Base-by-base conservation (phyloP, 2,113 vertebrate species). In the Chionodraco myersi region DNA sequence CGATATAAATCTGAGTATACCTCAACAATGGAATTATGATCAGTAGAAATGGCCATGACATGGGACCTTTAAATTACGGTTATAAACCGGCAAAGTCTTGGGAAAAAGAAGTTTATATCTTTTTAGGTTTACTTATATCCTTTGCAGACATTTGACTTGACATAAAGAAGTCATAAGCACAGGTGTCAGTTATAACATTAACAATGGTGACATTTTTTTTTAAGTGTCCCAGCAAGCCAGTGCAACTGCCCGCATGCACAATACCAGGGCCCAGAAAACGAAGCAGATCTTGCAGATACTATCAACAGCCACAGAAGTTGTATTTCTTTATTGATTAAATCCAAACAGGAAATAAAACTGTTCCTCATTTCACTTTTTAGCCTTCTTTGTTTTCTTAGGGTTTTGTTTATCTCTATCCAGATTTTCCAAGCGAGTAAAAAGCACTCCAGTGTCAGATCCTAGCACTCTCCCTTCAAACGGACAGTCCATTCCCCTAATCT, bases 401-500 rank as follows among this genome's bases (percentile, higher is more conserved):
- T 92, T 93, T 79, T 60, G 44, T 56, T 86, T 67, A 2, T 61
- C 47, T 6, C 30, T 63, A 45, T 60, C 59, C 16, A 1, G 75
- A 65, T 84, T 94, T 75, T 96, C 96, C 18, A 99, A 88, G 16
- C 96, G 96, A 59, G 79, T 95, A 83, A 99, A 99, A 26, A 99
- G 94, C 49, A 98, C 18, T 0, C 97, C 97, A 0, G 91, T 90
- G 83, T 98, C 95, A 0, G 94, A 89, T 2, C 98, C 97, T 0
- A 99, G 92, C 8, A 59, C 75, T 72, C 97, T 95, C 10, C 97
- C 97, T 91, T 97, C 97, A 54, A 97, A 97, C 48, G 92, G 94
- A 85, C 95, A 96, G 0, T 88, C 81, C 45, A 70, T 75, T 47
- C 96, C 96, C 1, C 72, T 30, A 41, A 93, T 95, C 21, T 91